A percentile compares a stretch with the other conserved stretches of the same genome.
phyloP scores from a whole-genome alignment of 37 sponge, comb jelly and placozoan genomes.

The Aplysina aerophoba region DNA sequence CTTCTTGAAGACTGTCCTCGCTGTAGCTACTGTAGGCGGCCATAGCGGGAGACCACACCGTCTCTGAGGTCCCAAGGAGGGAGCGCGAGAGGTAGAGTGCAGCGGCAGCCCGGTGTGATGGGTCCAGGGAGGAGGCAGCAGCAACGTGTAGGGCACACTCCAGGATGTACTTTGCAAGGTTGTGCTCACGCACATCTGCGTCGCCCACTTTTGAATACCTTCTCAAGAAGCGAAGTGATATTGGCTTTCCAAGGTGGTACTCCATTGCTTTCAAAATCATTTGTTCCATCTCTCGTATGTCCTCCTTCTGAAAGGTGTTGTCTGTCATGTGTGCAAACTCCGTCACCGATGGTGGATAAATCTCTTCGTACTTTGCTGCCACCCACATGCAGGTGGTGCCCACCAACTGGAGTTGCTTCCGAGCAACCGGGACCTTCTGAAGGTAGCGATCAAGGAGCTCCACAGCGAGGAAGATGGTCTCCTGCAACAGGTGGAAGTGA shows the following conservation, averaged over 20 bases:
- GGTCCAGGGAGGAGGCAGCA: constrained; percentile 5
- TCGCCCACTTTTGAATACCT: constrained; percentile 59
- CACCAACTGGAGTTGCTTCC: constrained; percentile 65
- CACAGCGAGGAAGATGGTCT: constrained; percentile 58
- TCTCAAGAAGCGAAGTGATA: constrained; percentile 51
- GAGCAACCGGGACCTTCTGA: constrained; percentile 32
- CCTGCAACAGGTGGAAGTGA: constrained; percentile 59
- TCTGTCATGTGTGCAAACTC: constrained; percentile 68
- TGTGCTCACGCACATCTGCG: constrained; percentile 54
- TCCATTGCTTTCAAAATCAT: constrained; percentile 49
- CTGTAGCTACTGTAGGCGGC: no score
- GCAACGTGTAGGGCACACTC: constrained; percentile 59
- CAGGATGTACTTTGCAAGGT: constrained; percentile 82
- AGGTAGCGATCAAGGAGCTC: constrained; percentile 70
- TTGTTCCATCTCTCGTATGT: constrained; percentile 54
- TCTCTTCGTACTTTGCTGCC: constrained; percentile 82
- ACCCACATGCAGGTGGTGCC: constrained; percentile 65
- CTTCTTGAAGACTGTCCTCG: no score
- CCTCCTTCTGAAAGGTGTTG: constrained; percentile 50
- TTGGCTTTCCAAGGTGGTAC: constrained; percentile 61
- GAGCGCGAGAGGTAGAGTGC: constrained; percentile 40
- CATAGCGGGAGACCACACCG: not conserved
- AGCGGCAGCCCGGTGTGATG: constrained; percentile 68
- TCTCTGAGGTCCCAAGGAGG: not conserved
- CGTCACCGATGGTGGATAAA: constrained; percentile 52